Conservation (phyloP, 2,888 invertebrate genomes). For the Mimas tiliae region DNA sequence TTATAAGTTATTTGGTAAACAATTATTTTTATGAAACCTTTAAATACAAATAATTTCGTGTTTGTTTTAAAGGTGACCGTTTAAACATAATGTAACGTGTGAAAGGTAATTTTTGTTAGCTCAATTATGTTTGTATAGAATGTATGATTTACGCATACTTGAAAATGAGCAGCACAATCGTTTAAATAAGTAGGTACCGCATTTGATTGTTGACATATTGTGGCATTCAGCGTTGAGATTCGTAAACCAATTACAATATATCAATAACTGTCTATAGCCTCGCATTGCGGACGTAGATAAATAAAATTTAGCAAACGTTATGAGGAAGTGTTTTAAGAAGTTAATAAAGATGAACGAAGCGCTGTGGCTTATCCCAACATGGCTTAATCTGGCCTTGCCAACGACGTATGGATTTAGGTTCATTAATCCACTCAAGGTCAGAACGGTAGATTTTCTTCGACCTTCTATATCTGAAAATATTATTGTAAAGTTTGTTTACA, state of each 20-base stretch:
- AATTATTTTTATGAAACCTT: constrained; percentile 17
- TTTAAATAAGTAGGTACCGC: background rate
- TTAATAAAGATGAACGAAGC: background rate
- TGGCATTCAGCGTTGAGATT: too few species aligned
- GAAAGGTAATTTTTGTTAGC: background rate
- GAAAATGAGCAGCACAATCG: background rate
- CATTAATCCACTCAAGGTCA: background rate
- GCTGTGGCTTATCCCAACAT: background rate
- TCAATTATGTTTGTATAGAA: background rate
- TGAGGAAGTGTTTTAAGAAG: background rate
- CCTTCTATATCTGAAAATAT: background rate
- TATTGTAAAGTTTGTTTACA: background rate
- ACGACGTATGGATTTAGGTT: background rate
- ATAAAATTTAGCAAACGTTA: background rate
- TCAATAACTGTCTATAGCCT: too few species aligned
- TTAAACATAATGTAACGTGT: constrained; percentile 1
- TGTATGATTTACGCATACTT: constrained; percentile 4
- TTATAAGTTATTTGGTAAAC: constrained; percentile 2
- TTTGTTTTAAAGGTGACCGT: constrained; percentile 4
- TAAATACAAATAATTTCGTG: constrained; percentile 12
- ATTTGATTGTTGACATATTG: too few species aligned
- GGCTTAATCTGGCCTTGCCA: background rate
- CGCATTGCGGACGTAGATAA: too few species aligned
- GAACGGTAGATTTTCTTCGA: background rate
- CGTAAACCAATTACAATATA: too few species aligned